These are phyloP conservation scores for Acanthurus leucopareius DNA, from an alignment of 2,797 vertebrate genomes.

Conservation along the genomic window DNA sequence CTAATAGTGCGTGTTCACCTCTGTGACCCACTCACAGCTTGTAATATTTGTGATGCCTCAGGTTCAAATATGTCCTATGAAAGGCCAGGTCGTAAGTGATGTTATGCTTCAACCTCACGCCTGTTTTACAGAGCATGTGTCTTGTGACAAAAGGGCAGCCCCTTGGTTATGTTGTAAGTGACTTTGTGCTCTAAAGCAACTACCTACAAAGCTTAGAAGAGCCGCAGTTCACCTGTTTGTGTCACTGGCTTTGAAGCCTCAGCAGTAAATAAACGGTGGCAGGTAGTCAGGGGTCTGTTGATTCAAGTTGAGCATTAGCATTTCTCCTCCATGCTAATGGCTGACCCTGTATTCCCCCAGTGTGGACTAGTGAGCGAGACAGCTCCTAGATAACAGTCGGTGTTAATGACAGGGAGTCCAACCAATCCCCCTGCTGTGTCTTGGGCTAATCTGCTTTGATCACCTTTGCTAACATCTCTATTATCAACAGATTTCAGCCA, in stretches of 20 bases:
- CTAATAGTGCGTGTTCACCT: conserved; percentile 47
- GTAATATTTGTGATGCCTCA: conserved; percentile 21
- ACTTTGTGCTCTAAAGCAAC: conserved; percentile 32
- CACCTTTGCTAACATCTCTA: conserved; percentile 90
- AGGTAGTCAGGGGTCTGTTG: conserved; percentile 76
- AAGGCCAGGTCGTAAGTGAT: conserved; percentile 7
- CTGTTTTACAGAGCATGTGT: background rate
- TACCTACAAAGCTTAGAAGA: conserved; percentile 40
- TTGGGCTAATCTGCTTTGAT: conserved; percentile 88
- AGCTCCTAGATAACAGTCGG: conserved; percentile 80
- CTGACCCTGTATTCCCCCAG: conserved; percentile 80
- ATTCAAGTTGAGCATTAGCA: conserved; percentile 84
- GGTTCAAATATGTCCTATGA: conserved; percentile 29
- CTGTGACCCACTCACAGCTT: conserved; percentile 21
- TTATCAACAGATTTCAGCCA: conserved; percentile 88
- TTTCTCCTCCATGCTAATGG: conserved; percentile 85
- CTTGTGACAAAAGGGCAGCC: conserved; percentile 22
- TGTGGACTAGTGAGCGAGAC: conserved; percentile 74
- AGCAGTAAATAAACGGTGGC: conserved; percentile 71
- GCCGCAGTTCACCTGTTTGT: conserved; percentile 55
- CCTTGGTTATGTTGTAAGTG: conserved; percentile 21
- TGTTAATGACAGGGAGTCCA: conserved; percentile 83
- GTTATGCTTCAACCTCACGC: conserved; percentile 12
- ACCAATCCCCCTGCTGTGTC: conserved; percentile 78
- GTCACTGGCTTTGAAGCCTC: conserved; percentile 60